These are phyloP conservation scores for Ophion ellenae DNA, from an alignment of 2,888 invertebrate species.

Conservation along the genomic window DNA sequence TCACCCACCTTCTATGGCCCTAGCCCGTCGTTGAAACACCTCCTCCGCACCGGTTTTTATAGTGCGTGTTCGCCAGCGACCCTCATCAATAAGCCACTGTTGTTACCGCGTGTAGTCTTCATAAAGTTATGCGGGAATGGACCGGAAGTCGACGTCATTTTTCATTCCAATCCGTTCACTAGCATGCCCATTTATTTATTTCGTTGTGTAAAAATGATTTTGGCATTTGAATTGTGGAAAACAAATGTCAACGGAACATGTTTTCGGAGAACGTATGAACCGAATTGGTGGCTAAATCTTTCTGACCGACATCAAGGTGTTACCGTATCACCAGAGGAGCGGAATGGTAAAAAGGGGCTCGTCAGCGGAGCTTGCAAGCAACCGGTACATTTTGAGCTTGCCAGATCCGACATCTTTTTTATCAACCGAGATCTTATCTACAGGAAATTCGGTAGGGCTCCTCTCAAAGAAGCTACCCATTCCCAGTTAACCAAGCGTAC, in stretches of 20 bases:
- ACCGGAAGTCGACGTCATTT: background rate
- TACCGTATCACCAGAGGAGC: background rate
- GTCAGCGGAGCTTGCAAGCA: background rate
- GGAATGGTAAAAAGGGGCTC: background rate
- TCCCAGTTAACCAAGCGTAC: no score
- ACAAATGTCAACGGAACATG: background rate
- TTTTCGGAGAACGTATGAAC: no score
- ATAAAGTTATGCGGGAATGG: no score
- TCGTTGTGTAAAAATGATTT: background rate
- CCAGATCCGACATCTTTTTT: no score
- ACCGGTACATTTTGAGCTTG: background rate
- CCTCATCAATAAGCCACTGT: conserved; percentile 10
- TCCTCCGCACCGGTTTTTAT: conserved; percentile 68
- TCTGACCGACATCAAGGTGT: background rate
- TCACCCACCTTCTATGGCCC: conserved; percentile 71
- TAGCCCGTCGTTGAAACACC: conserved; percentile 67
- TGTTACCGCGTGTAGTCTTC: no score
- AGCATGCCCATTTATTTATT: background rate
- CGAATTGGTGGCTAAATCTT: background rate
- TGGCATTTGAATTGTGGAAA: background rate
- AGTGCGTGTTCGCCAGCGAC: conserved; percentile 12
- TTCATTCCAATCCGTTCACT: background rate
- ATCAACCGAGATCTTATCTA: conserved; percentile 2
- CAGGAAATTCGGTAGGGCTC: background rate
- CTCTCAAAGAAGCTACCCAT: no score